Percentiles rank a stretch among this genome's conserved stretches.
Conservation (phyloP, 2,797 vertebrate genomes). For the Lophius americanus region DNA sequence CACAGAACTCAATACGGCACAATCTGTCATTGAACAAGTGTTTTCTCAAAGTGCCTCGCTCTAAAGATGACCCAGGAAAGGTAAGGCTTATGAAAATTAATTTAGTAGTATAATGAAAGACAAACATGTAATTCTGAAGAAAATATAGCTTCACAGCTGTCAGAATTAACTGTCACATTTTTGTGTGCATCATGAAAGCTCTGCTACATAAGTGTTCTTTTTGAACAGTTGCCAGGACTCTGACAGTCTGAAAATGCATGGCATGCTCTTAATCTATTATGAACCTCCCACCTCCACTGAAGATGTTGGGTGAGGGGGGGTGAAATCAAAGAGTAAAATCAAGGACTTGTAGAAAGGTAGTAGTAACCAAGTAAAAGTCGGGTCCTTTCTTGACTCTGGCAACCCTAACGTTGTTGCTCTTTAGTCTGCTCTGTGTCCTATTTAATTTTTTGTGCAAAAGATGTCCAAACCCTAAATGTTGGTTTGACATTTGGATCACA, state of each 20-base stretch:
- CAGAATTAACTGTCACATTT: slow-evolving; percentile 28
- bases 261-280: slow-evolving; percentile 71
- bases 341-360: slow-evolving; percentile 30
- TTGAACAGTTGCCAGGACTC: slow-evolving; percentile 70
- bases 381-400: slow-evolving; percentile 35
- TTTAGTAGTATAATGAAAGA: slow-evolving; percentile 14
- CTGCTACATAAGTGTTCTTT: slow-evolving; percentile 65
- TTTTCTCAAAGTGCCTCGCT: slow-evolving; percentile 98
- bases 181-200: slow-evolving; percentile 50
- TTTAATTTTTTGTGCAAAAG: slow-evolving; percentile 29
- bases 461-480: slow-evolving; percentile 50
- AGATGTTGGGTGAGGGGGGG: slow-evolving; percentile 33
- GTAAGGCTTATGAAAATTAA: slow-evolving; percentile 72
- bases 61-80: slow-evolving; percentile 96
- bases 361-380: slow-evolving; percentile 31
- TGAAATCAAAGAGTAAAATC: slow-evolving; percentile 1
- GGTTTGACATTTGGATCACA: slow-evolving; percentile 70
- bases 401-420: slow-evolving; percentile 37
- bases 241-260: slow-evolving; percentile 71
- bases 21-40: slow-evolving; percentile 96
- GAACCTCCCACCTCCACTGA: slow-evolving; percentile 62
- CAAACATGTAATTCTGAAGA: slow-evolving; percentile 11
- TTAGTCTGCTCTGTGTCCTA: slow-evolving; percentile 26
- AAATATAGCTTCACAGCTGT: slow-evolving; percentile 31
- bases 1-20: slow-evolving; percentile 94